These are phyloP conservation scores for Junonia oenone DNA, from an alignment of 2,888 invertebrate species.

Conservation along the genomic window DNA sequence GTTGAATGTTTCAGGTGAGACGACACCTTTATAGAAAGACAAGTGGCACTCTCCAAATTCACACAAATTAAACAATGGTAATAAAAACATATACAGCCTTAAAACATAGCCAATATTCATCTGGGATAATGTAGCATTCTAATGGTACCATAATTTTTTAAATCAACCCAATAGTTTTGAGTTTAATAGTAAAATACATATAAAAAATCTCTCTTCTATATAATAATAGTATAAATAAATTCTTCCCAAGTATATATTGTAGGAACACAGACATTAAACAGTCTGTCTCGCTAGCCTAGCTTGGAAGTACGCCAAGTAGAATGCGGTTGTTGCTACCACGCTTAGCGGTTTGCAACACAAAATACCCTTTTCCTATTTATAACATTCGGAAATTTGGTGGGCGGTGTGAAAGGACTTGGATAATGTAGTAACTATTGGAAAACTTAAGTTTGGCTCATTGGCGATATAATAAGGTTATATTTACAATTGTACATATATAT, in stretches of 20 bases:
- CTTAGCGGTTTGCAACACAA: conserved; percentile 5
- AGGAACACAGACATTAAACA: conserved; percentile 1
- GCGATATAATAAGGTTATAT: not conserved
- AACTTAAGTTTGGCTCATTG: not conserved
- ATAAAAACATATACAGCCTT: no score
- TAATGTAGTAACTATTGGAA: not conserved
- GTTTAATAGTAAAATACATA: no score
- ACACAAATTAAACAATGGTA: no score
- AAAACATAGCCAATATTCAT: no score
- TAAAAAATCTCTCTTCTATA: no score
- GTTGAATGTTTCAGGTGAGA: no score
- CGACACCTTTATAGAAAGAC: no score
- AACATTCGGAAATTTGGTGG: not conserved
- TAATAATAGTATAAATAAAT: not conserved
- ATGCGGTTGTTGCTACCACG: conserved; percentile 9
- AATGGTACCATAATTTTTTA: not conserved
- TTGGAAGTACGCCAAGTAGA: conserved; percentile 11
- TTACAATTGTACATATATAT: no score
- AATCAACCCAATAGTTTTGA: no score
- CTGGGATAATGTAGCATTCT: no score
- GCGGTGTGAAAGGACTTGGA: not conserved
- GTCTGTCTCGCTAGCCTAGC: not conserved
- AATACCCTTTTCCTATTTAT: not conserved
- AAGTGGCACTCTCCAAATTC: no score
- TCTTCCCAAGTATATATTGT: not conserved